These are phyloP conservation scores for Volucella inanis DNA, from an alignment of 2,888 invertebrate species.

Conservation along the genomic window DNA sequence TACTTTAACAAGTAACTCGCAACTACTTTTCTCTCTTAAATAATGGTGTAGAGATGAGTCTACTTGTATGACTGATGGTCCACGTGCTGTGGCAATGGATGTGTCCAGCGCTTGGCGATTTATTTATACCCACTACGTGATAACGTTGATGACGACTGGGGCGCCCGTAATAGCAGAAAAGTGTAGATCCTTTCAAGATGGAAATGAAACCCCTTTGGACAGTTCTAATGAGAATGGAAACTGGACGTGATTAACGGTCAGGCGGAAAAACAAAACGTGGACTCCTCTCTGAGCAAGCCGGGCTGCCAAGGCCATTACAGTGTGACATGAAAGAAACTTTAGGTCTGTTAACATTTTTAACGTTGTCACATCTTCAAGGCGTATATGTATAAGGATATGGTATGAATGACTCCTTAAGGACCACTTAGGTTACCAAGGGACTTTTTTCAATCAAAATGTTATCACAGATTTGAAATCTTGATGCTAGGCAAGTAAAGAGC, in stretches of 20 bases:
- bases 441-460: no score
- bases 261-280: conserved; percentile 21
- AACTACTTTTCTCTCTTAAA: neutral
- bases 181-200: conserved; percentile 43
- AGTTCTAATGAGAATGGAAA: conserved; percentile 70
- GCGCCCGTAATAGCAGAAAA: conserved; percentile 14
- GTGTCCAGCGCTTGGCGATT: conserved; percentile 67
- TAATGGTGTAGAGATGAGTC: neutral
- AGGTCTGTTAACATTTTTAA: neutral
- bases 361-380: no score
- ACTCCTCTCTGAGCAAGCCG: neutral
- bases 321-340: conserved; percentile 7
- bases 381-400: no score
- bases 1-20: conserved; percentile 1
- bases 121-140: conserved; percentile 71
- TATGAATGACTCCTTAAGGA: neutral
- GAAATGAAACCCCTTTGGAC: conserved; percentile 64
- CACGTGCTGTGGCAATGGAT: neutral
- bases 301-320: conserved; percentile 13
- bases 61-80: conserved; percentile 40
- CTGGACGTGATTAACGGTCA: conserved; percentile 60
- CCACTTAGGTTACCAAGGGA: no score
- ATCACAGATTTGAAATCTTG: no score
- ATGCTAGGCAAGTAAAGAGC: no score
- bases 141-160: conserved; percentile 52